These are phyloP conservation scores for Aselliscus stoliczkanus DNA, from an alignment of 2,797 vertebrate species.

Conservation along the genomic window DNA sequence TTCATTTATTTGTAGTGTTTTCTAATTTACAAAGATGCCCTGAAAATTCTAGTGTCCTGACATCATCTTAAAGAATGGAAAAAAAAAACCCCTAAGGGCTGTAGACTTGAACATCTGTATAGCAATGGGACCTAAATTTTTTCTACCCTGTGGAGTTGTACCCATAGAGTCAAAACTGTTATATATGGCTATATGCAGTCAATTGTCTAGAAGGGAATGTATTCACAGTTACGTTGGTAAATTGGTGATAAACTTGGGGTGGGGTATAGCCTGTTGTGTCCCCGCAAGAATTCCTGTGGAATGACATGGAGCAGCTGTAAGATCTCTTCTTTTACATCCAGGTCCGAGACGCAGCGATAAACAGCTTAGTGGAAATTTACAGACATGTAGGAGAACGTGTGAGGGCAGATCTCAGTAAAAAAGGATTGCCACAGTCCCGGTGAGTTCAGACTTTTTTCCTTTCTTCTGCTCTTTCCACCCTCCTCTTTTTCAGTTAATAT, in stretches of 20 bases:
- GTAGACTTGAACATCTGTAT: background rate
- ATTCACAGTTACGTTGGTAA: background rate
- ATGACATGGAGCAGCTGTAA: constrained; percentile 40
- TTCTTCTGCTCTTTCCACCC: background rate
- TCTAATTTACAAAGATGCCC: background rate
- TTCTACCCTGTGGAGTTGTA: background rate
- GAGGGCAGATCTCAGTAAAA: constrained; percentile 97
- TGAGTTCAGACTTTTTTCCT: constrained; percentile 76
- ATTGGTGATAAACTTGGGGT: background rate
- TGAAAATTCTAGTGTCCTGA: constrained; percentile 3
- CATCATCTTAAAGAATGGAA: background rate
- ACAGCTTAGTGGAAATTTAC: constrained; percentile 97
- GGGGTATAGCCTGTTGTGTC: background rate
- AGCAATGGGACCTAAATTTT: background rate
- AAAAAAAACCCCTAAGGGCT: background rate
- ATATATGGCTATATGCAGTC: background rate
- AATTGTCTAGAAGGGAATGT: background rate
- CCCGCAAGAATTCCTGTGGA: background rate
- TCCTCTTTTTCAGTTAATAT: background rate
- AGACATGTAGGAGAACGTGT: constrained; percentile 97
- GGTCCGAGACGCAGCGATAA: constrained; percentile 97
- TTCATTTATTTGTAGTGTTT: background rate
- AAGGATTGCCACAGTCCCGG: constrained; percentile 97
- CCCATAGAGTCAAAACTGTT: background rate
- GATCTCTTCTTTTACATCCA: constrained; percentile 77